Conservation (phyloP, 2,888 invertebrate species). For the Lasioglossum villosulum region DNA sequence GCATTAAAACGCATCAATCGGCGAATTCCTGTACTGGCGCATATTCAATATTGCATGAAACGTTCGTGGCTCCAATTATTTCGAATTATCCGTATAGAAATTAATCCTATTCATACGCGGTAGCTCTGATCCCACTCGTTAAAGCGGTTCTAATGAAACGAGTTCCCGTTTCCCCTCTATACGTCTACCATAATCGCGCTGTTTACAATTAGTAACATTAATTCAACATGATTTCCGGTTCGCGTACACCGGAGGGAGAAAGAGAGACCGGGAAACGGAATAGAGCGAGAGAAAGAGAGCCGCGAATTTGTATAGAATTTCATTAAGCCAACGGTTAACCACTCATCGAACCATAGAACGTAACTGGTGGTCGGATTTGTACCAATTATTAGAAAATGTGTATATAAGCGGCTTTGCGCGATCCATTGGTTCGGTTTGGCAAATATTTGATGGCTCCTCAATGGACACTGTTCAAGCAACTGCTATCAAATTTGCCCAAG, state of each 20-base stretch:
- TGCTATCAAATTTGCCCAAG: not conserved
- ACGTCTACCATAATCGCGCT: constrained; percentile 65
- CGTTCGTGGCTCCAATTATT: constrained; percentile 63
- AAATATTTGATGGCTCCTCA: constrained; percentile 71
- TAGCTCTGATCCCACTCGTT: constrained; percentile 65
- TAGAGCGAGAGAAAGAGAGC: constrained; percentile 46
- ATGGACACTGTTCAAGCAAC: constrained; percentile 59
- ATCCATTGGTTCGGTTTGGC: constrained; percentile 64
- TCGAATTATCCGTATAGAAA: constrained; percentile 68
- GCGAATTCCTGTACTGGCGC: constrained; percentile 24
- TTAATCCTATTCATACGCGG: constrained; percentile 71
- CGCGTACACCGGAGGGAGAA: constrained; percentile 33
- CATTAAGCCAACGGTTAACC: constrained; percentile 76
- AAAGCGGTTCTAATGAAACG: constrained; percentile 65
- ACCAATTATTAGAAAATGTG: constrained; percentile 75
- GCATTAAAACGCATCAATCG: constrained; percentile 45
- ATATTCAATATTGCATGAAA: constrained; percentile 45
- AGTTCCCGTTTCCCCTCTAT: constrained; percentile 40
- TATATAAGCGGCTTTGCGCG: constrained; percentile 67
- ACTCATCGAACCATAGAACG: constrained; percentile 73
- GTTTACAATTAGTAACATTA: constrained; percentile 75
- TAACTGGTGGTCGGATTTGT: constrained; percentile 75
- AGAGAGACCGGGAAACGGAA: constrained; percentile 25
- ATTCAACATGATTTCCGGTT: constrained; percentile 67
- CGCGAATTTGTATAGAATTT: constrained; percentile 72